A percentile compares a stretch with the other conserved stretches of the same genome.
Evolutionary conservation across 2,797 vertebrate species (phyloP).

Genomic region (Carduelis carduelis): DNA sequence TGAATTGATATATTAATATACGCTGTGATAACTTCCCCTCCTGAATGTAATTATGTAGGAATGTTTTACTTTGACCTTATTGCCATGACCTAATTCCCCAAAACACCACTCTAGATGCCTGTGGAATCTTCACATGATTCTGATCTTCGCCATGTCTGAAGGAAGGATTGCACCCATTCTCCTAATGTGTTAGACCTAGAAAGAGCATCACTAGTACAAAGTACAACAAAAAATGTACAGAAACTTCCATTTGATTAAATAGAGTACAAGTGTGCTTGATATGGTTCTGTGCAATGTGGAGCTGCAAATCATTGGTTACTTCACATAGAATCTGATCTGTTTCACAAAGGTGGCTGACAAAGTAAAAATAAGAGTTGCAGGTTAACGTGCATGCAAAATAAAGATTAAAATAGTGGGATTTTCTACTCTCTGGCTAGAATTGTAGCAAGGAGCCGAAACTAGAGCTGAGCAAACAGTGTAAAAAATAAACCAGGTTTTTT

Average conservation of each 20-base stretch:
- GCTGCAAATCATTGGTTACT: background rate
- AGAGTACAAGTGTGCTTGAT: background rate
- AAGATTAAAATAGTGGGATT: constrained; percentile 18
- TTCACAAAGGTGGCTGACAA: background rate
- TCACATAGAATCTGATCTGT: background rate
- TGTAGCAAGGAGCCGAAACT: constrained; percentile 32
- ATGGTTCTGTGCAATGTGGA: background rate
- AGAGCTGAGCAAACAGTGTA: background rate
- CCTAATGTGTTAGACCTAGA: background rate
- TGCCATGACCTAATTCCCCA: background rate
- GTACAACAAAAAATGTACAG: background rate
- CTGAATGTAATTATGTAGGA: background rate
- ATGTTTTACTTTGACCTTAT: background rate
- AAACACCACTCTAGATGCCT: background rate
- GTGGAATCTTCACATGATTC: background rate
- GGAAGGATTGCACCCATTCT: background rate
- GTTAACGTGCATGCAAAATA: background rate
- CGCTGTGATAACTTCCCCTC: background rate
- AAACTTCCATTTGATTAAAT: background rate
- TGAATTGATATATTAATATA: background rate
- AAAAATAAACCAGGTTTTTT: constrained; percentile 9
- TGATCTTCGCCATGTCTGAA: background rate
- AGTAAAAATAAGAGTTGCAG: background rate
- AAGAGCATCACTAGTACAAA: background rate
- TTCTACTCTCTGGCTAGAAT: constrained; percentile 15